Base-by-base conservation (phyloP, 1,140 invertebrate species). In the Apocrypta bakeri region DNA sequence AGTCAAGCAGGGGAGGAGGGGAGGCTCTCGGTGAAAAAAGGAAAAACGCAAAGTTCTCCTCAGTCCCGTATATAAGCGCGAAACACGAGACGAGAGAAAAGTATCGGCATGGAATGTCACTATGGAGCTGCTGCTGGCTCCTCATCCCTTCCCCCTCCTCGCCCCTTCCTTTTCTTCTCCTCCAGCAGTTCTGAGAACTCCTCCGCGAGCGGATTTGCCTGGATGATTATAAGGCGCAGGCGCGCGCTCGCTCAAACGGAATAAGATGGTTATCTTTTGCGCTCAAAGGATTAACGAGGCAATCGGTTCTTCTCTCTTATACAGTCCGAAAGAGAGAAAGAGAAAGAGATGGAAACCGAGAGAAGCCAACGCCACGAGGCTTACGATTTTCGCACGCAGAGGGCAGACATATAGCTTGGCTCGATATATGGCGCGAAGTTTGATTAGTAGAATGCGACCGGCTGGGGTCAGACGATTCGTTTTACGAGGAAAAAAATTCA, bases 101-200 rank as follows among this genome's bases (percentile, higher is more conserved):
- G 87, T 89, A 89, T 88, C 86, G 85, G 88, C 84, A 84, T 88
- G 89, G 89, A 91, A 90, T 91, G 90, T 90, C 89, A 88, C 90
- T 88, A 88, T 40, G 33, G n/a, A 8, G 63, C 63, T 29, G 27
- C 24, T 27, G 63, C 63, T 61, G 3, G 14, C 56, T 61, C 56
- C n/a, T 66, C 83, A 87, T 90, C 88, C 88, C 86, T 21, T 25
- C 63, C n/a, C 56, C n/a, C 61, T 25, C 61, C n/a, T n/a, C n/a
- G n/a, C 56, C n/a, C 27, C 83, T 87, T 90, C 88, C 88, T 86
- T 21, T 25, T 25, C 27, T 4, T 66, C 63, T 7, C n/a, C n/a
- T 1, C 63, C 25, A 88, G 88, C 87, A 87, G 87, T 90, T 91
- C 90, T 86, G 87, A 87, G 89, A 90, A 91, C 79, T 86, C 85